Conservation (phyloP, 2,113 vertebrate genomes). For the Pelusios castaneus region DNA sequence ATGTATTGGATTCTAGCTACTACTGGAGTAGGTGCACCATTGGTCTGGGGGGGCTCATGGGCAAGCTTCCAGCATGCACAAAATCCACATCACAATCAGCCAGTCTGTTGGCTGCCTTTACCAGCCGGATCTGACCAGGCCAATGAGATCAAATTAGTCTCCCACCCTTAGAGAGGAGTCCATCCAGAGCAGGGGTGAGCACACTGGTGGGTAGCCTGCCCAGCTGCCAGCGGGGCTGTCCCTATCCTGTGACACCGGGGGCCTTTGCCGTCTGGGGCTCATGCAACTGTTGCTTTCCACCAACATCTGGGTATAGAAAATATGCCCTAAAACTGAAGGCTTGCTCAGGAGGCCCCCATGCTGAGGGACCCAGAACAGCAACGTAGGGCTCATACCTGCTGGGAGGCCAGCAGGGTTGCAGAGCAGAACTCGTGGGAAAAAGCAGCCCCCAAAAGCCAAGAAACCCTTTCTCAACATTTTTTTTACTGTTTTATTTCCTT, state of each 20-base stretch:
- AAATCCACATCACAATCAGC: not conserved
- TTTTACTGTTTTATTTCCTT: not conserved
- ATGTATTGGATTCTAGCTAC: not conserved
- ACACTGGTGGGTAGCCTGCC: not conserved
- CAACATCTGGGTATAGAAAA: not conserved
- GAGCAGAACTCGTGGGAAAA: not conserved
- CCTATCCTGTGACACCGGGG: not conserved
- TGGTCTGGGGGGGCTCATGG: not conserved
- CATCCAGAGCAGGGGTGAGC: not conserved
- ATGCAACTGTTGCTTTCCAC: not conserved
- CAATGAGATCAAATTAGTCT: not conserved
- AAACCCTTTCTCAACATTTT: not conserved
- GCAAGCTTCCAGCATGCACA: not conserved
- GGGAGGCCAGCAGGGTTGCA: not conserved
- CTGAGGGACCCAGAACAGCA: not conserved
- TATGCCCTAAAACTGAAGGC: not conserved
- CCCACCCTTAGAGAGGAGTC: not conserved
- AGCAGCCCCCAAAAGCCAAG: not conserved
- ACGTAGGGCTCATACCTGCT: not conserved
- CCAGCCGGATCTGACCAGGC: too few relatives aligned
- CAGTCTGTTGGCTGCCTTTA: not conserved
- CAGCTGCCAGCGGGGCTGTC: not conserved
- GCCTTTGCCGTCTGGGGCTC: not conserved
- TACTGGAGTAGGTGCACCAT: not conserved
- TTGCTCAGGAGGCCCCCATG: not conserved